These are phyloP conservation scores for Upupa epops DNA, from an alignment of 2,113 vertebrate species.

Conservation along the genomic window DNA sequence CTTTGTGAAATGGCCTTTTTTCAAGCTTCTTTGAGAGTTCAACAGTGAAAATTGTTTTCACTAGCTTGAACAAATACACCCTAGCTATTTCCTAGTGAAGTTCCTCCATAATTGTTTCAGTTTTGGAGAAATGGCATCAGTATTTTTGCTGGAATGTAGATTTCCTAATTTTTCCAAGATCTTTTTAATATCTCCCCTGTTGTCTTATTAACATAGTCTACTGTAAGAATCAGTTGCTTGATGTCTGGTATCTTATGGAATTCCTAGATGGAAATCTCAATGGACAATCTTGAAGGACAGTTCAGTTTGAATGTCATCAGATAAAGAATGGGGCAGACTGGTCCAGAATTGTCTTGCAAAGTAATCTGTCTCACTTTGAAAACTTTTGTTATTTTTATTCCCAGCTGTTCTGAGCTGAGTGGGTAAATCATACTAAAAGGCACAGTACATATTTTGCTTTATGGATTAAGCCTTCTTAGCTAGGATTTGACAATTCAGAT, in stretches of 20 bases:
- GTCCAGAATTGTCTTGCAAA: conserved; percentile 1
- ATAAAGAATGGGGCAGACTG: neutral
- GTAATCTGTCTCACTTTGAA: neutral
- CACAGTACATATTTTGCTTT: neutral
- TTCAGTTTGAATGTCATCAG: neutral
- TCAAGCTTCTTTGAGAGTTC: neutral
- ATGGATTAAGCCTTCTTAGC: neutral
- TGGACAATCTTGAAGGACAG: neutral
- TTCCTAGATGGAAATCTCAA: neutral
- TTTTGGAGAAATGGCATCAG: neutral
- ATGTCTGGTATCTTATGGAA: neutral
- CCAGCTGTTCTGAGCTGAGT: neutral
- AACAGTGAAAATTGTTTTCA: neutral
- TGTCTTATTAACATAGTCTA: neutral
- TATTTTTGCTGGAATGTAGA: neutral
- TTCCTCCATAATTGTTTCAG: neutral
- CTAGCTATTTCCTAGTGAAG: neutral
- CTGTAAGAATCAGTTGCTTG: neutral
- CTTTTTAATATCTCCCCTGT: neutral
- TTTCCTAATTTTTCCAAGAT: neutral
- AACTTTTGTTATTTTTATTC: conserved; percentile 7
- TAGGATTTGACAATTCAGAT: neutral
- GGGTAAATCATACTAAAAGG: conserved; percentile 20
- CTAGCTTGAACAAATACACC: neutral
- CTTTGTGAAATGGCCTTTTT: neutral